Evolutionary conservation across 1,140 invertebrate genomes (phyloP), one percentile per base, ranked within the genome.

Genomic region (Lepidurus couesii): DNA sequence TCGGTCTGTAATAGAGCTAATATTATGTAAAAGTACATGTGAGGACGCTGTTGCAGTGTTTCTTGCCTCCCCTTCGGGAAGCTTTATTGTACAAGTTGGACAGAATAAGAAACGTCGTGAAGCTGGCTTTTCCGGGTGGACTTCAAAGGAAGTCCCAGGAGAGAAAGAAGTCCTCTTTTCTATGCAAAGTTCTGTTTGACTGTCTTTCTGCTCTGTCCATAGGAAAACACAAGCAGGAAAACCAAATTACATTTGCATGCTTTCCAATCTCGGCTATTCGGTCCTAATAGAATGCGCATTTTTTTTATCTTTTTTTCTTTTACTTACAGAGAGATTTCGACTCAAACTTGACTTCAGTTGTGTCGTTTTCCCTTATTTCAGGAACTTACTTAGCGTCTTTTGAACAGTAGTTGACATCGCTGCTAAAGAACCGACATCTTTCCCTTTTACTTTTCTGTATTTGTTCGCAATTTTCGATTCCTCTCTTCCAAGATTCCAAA

Each of bases 221-320:
- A 65, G 21, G 53, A 65, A 65, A 65, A 16, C 53, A 65, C 16
- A 65, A 65, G 21, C 16, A 21, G 53, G 53, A 65, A 65, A 65
- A 65, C 53, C 16, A 65, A 65, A 65, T 65, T 65, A 16, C 53
- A 65, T 65, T 65, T 65, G 53, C 53, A 65, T 65, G 53, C 53
- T 65, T 65, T 65, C 53, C 53, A 65, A 65, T 65, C 53, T 65
- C 53, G 21, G 53, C 53, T 65, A 65, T 65, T 65, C 21, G 53
- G 53, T 1, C 13, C 16, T 9, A 65, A 65, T 9, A 65, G 53
- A 65, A 21, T 65, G 53, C 13, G 53, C 53, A 65, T n/a, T 13
- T 13, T 7, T 16, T 65, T 65, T 0, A 4, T 13, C 9, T 21
- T 34, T 3, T 34, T 34, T 34, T 34, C 34, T 34, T 34, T 34